Conservation (phyloP, 2,888 invertebrate species). For the Euproctis similis region DNA sequence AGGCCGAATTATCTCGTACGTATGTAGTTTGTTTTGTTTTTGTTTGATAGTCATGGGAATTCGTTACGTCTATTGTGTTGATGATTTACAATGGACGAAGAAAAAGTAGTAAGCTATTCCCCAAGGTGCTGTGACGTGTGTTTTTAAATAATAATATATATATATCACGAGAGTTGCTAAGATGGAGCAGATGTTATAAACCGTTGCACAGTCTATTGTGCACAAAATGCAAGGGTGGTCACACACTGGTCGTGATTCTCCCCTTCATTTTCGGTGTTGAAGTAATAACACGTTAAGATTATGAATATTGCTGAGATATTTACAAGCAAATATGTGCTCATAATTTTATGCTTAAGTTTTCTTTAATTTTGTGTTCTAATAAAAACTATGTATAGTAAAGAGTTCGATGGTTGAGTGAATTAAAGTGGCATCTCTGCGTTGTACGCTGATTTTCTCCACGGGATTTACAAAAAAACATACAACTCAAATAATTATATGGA, state of each 20-base stretch:
- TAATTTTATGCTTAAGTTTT: too few relatives aligned
- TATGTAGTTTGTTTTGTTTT: slow-evolving; percentile 40
- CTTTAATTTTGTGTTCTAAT: too few relatives aligned
- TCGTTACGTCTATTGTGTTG: slow-evolving; percentile 32
- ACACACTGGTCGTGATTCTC: slow-evolving; percentile 51
- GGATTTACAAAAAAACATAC: too few relatives aligned
- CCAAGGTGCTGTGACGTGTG: slow-evolving; percentile 21
- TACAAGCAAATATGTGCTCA: too few relatives aligned
- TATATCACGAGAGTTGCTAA: slow-evolving; percentile 30
- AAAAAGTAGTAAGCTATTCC: slow-evolving; percentile 22
- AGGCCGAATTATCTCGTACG: slow-evolving; percentile 45
- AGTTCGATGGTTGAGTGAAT: too few relatives aligned
- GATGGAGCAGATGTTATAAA: slow-evolving; percentile 65
- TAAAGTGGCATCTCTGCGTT: too few relatives aligned
- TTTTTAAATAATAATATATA: slow-evolving; percentile 34
- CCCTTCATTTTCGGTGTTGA: too few relatives aligned
- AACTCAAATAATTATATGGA: too few relatives aligned
- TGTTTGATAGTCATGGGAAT: slow-evolving; percentile 52
- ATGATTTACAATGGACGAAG: slow-evolving; percentile 28
- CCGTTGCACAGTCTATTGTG: slow-evolving; percentile 69
- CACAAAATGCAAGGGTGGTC: slow-evolving; percentile 44
- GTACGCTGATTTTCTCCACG: too few relatives aligned
- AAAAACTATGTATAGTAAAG: too few relatives aligned
- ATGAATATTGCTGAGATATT: too few relatives aligned
- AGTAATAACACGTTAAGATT: too few relatives aligned